Base-by-base conservation (phyloP, 2,797 vertebrate genomes). In the Cichlasoma orientale region DNA sequence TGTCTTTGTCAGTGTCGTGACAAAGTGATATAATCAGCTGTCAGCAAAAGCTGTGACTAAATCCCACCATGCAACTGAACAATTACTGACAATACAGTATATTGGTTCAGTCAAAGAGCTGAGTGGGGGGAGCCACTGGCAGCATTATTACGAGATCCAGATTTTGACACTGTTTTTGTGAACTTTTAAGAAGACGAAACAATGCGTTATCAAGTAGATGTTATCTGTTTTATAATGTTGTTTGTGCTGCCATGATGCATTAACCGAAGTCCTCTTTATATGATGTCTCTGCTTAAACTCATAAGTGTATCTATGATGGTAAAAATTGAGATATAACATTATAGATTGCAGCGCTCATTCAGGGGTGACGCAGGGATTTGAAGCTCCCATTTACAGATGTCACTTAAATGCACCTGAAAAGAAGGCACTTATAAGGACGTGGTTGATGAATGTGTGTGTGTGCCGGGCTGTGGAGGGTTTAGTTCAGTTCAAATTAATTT, bases 41-140 rank as follows among this genome's bases (percentile, higher is more conserved):
- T 86, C 74, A 75, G 55, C 21, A 72, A 21, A 59, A 74, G 73
- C 31, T 19, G 47, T 82, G 52, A 84, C 82, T 89, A 59, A 77
- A 78, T 71, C 36, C 70, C 81, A 70, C 12, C 27, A 25, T 50
- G 68, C 52, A 63, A 70, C 41, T 61, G 6, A 77, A 78, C 38
- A 80, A 19, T 78, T 9, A 69, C 31, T 77, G 74, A 63, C 69
- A 86, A 36, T 31, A 27, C 61, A 68, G 41, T 68, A 68, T 63
- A 79, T 56, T 33, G 77, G 76, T 86, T 72, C 18, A 53, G 25
- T 80, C 63, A 77, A 53, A 75, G 23, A 57, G 36, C 47, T 68
- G 53, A 72, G 57, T 50, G 66, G 27, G 47, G 47, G 56, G 29
- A 72, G 38, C 12, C 23, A 41, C 13, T 36, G 50, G 19, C 47